Base-by-base conservation (phyloP, 2,797 vertebrate genomes). In the Pipistrellus pygmaeus region DNA sequence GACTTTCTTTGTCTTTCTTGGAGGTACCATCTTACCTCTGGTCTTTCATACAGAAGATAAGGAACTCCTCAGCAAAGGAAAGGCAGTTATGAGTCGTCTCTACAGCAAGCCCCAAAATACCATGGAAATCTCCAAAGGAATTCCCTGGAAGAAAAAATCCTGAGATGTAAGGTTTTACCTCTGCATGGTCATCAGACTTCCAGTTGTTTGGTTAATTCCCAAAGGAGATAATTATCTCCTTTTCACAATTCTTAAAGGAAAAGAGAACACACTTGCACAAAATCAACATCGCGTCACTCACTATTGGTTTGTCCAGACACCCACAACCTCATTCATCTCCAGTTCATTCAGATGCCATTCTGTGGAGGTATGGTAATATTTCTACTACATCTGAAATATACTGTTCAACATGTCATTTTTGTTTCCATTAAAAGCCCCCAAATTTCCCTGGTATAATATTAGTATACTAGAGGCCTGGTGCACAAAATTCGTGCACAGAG, bases 181-280 rank as follows among this genome's bases (percentile, higher is more conserved):
- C 38, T 51, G 9, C 38, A 41, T 48, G n/a, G 20, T 46, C 51
- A 44, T 85, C 78, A 81, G 35, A 76, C 72, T 44, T 21, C 32
- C 64, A 13, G 15, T 51, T 83, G 27, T 71, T 90, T 68, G 51
- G n/a, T 82, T 78, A 30, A 41, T 71, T 38, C 38, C n/a, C 69
- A 72, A 66, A 85, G 14, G 30, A 81, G 7, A 12, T 48, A 71
- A 86, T 35, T 23, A 51, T 30, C n/a, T 78, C 46, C 35, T 73
- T 88, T 82, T 78, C 30, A 83, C 20, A 89, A 73, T 72, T 86
- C 75, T 86, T 48, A 30, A 91, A 30, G 6, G 46, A 78, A 94
- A 94, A 66, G 30, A 84, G 44, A 68, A 55, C 48, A 53, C 6
- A 25, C 27, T 73, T 88, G 14, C 25, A 62, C n/a, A 72, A 82